Evolutionary conservation across 2,888 invertebrate species (phyloP).

Genomic region (Eristalis pertinax): DNA sequence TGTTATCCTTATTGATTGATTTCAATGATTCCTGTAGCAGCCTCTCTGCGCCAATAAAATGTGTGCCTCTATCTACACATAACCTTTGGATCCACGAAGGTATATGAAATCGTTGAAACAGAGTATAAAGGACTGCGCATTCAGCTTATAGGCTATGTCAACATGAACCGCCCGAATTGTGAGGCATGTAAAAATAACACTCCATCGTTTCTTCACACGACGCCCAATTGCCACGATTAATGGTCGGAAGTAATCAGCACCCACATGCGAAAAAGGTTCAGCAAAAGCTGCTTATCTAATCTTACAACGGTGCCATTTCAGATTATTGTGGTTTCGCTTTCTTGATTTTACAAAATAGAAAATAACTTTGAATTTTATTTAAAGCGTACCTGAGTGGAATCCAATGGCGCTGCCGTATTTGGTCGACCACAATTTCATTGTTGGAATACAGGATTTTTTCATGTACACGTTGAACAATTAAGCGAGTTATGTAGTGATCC

Average conservation of each 20-base stretch:
- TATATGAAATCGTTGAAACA: constrained; percentile 42
- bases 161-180: constrained; percentile 38
- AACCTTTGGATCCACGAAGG: constrained; percentile 40
- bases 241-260: constrained; percentile 61
- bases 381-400: constrained; percentile 19
- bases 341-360: constrained; percentile 14
- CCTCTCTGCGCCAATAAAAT: constrained; percentile 46
- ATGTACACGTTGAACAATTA: constrained; percentile 32
- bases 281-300: constrained; percentile 6
- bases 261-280: constrained; percentile 44
- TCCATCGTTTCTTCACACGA: constrained; percentile 34
- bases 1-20: not conserved
- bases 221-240: constrained; percentile 48
- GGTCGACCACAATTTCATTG: constrained; percentile 12
- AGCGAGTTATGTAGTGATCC: constrained; percentile 13
- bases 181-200: constrained; percentile 54
- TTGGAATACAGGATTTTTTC: constrained; percentile 17
- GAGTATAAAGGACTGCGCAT: constrained; percentile 50
- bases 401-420: constrained; percentile 8
- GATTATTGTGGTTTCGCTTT: constrained; percentile 10
- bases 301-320: constrained; percentile 26
- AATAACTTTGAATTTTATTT: not conserved
- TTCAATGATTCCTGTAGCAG: not conserved
- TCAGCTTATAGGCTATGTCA: constrained; percentile 34
- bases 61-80: constrained; percentile 56